Percentiles rank a stretch among this genome's conserved stretches.
Evolutionary conservation across 2,113 vertebrate species (phyloP).

Genomic region (Burhinus bistriatus): DNA sequence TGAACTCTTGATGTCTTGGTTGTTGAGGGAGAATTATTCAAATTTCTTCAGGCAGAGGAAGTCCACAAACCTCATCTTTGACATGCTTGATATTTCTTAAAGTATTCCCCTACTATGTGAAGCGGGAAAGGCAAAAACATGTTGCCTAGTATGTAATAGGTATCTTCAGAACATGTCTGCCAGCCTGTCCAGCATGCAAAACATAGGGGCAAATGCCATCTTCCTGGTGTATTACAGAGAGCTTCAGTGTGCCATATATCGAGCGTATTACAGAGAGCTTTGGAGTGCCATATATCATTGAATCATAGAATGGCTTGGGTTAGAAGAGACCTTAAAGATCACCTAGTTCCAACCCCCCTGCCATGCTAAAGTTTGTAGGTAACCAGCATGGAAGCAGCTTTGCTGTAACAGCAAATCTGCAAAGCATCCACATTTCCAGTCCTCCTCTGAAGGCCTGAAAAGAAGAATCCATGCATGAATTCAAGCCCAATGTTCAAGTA

Average conservation of each 20-base stretch:
- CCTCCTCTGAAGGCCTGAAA: neutral
- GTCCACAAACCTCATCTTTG: neutral
- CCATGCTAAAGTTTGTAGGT: neutral
- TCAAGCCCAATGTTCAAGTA: neutral
- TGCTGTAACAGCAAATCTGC: neutral
- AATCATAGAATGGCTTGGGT: neutral
- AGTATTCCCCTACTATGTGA: neutral
- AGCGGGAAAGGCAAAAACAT: neutral
- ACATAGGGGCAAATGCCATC: neutral
- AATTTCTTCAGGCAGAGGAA: neutral
- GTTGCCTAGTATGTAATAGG: neutral
- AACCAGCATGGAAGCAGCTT: neutral
- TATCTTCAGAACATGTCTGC: neutral
- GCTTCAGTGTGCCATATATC: too few relatives aligned
- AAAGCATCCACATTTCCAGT: neutral
- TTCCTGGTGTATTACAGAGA: neutral
- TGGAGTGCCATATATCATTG: too few relatives aligned
- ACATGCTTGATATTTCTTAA: neutral
- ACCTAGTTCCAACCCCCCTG: neutral
- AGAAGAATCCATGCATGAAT: neutral
- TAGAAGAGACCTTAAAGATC: neutral
- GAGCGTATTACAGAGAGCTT: neutral
- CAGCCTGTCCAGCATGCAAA: neutral
- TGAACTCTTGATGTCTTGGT: neutral
- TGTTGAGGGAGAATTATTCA: neutral